Evolutionary conservation across 2,113 vertebrate genomes (phyloP).

Genomic region (Campylomormyrus numenius): DNA sequence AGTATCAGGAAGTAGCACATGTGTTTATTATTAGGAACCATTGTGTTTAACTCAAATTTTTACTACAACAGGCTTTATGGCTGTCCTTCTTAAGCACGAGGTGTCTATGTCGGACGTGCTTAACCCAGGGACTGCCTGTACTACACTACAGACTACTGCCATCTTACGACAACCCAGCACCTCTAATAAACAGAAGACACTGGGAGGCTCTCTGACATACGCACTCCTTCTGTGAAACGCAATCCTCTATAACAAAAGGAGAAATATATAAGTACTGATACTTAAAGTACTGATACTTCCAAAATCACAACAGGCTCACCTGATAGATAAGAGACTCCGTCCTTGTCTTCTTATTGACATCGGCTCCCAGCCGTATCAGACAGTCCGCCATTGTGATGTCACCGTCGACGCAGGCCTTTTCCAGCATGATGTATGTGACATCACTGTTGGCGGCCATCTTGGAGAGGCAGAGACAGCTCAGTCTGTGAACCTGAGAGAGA

Average conservation of each 20-base stretch:
- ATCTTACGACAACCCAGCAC: neutral
- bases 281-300: neutral
- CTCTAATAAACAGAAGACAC: neutral
- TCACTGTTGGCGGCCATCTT: slow-evolving; percentile 71
- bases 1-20: neutral
- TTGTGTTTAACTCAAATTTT: neutral
- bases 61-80: neutral
- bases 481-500: slow-evolving; percentile 64
- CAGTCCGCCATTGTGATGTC: slow-evolving; percentile 77
- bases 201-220: neutral
- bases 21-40: neutral
- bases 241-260: neutral
- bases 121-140: neutral
- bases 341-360: slow-evolving; percentile 75
- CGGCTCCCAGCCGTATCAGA: slow-evolving; percentile 79
- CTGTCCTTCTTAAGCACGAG: neutral
- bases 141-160: neutral
- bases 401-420: slow-evolving; percentile 75
- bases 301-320: slow-evolving; percentile 51
- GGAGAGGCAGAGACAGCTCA: slow-evolving; percentile 77
- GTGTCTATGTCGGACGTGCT: neutral
- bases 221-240: neutral
- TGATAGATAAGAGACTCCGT: slow-evolving; percentile 79
- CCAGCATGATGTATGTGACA: slow-evolving; percentile 73
- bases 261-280: neutral